Percentiles rank a stretch among this genome's conserved stretches.
These are phyloP conservation scores for Nebria brevicollis DNA, from an alignment of 2,888 invertebrate genomes.

Conservation along the genomic window DNA sequence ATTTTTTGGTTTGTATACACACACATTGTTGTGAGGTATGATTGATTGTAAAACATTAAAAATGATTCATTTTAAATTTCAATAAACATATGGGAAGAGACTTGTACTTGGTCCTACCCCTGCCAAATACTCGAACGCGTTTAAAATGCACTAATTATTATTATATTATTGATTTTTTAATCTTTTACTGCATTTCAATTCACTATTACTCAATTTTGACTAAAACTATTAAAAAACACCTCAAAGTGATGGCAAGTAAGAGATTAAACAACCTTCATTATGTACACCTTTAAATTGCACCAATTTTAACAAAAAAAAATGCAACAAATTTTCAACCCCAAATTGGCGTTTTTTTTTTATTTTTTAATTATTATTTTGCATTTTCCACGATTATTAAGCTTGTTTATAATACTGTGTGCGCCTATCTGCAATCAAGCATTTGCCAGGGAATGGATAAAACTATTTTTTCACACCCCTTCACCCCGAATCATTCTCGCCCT, in stretches of 20 bases:
- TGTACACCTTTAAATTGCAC: neutral
- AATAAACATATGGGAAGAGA: conserved; percentile 46
- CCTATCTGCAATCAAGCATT: conserved; percentile 69
- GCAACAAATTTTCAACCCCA: neutral
- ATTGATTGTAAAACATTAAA: conserved; percentile 42
- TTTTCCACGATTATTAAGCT: neutral
- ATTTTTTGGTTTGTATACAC: conserved; percentile 42
- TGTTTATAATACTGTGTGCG: conserved; percentile 24
- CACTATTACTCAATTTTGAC: no score
- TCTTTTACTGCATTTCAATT: no score
- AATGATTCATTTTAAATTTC: conserved; percentile 39
- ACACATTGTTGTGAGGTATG: conserved; percentile 47
- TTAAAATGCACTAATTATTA: conserved; percentile 35
- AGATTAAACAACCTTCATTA: no score
- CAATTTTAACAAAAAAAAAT: neutral
- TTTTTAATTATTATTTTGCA: conserved; percentile 6
- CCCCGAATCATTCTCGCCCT: neutral
- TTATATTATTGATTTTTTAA: no score
- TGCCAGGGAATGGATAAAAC: conserved; percentile 71
- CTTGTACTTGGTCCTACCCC: conserved; percentile 45
- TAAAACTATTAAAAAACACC: no score
- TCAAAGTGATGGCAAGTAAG: no score
- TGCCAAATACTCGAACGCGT: conserved; percentile 50
- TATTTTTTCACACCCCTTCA: conserved; percentile 59
- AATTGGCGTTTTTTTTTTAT: neutral